Evolutionary conservation across 1,140 invertebrate genomes (phyloP).

Genomic region (Eriocheir sinensis): DNA sequence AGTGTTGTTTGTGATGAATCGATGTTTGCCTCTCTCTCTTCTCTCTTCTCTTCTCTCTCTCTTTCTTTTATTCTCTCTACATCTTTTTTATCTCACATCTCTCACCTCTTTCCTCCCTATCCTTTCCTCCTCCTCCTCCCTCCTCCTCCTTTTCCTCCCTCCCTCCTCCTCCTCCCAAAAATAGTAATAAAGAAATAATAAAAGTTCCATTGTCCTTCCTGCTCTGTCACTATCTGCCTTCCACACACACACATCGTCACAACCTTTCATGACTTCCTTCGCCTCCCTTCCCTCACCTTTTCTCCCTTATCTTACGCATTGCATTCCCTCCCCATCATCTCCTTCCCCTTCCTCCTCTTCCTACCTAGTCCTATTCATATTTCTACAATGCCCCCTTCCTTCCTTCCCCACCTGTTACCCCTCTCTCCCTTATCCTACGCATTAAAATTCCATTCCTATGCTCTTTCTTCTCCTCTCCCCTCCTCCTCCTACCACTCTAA

Average conservation of each 20-base stretch:
- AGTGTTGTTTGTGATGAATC: neutral
- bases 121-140: neutral
- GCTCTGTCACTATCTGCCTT: neutral
- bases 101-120: neutral
- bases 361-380: neutral
- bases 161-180: neutral
- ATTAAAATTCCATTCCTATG: neutral
- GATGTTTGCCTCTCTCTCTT: neutral
- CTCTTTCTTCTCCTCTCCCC: neutral
- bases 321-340: neutral
- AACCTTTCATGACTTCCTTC: neutral
- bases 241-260: neutral
- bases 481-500: no score
- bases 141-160: neutral
- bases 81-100: neutral
- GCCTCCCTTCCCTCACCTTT: neutral
- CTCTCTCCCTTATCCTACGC: neutral
- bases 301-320: neutral
- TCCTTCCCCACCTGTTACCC: neutral
- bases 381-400: neutral
- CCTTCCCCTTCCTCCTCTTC: neutral
- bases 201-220: neutral
- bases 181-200: neutral
- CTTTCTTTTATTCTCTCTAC: neutral
- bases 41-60: conserved; percentile 24